Base-by-base conservation (phyloP, 2,797 vertebrate species). In the Characodon lateralis region DNA sequence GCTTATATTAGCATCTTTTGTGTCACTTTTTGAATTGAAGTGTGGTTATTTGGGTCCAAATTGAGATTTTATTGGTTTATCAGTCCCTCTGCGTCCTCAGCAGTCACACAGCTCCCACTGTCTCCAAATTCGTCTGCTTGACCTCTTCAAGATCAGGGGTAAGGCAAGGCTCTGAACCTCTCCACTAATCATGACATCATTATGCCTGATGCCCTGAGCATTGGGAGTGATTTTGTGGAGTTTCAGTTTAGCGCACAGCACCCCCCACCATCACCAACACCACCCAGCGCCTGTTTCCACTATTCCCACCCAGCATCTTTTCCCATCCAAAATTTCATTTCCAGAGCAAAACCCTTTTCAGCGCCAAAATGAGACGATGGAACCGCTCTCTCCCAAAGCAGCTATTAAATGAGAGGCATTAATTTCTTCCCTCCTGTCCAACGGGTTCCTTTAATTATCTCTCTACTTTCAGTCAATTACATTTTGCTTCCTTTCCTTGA, bases 101-200 rank as follows among this genome's bases (percentile, higher is more conserved):
- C 80, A 55, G 58, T 83, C 78, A 24, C 18, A 58, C 53, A 69
- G 69, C 80, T 83, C 74, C 76, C 61, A 63, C 74, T 83, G 82
- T 80, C 79, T 77, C 75, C 76, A 18, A 77, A 20, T 76, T 85
- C 72, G 79, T 80, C 83, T 75, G 76, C 77, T 87, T 58, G 9
- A 84, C 75, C 73, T 85, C 88, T 80, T 85, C 85, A 53, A 84
- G 84, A 89, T 86, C 81, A 74, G 85, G 89, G 86, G 86, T 91
- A 92, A 91, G 91, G 91, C 92, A 92, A 88, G 91, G 91, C 92
- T 91, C 88, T 93, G 85, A 94, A 94, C 92, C 89, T 88, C 90
- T 93, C 93, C 94, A 94, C 93, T 93, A 94, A 94, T 92, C 94
- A 85, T 96, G 96, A 96, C 95, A 96, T 96, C 95, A 94, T 93